Percentiles rank a stretch among this genome's conserved stretches.
phyloP scores from a whole-genome alignment of 2,797 vertebrate species.

The Miichthys miiuy region DNA sequence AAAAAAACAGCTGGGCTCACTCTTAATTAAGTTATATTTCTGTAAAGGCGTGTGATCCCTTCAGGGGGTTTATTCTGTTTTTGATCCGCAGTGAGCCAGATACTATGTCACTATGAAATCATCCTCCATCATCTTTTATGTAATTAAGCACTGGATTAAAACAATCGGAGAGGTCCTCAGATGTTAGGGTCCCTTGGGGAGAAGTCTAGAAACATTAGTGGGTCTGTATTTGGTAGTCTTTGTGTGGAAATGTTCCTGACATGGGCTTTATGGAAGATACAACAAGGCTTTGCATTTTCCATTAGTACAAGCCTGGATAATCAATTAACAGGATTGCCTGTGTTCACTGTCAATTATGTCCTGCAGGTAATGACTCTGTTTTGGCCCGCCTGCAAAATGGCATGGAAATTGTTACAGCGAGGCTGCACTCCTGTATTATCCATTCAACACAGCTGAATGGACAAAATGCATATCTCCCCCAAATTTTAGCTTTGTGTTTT shows the following conservation, averaged over 20 bases:
- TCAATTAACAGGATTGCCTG: constrained; percentile 77
- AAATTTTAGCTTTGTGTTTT: constrained; percentile 38
- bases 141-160: constrained; percentile 48
- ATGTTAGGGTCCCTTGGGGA: constrained; percentile 2
- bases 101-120: constrained; percentile 26
- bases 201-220: constrained; percentile 45
- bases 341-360: constrained; percentile 77
- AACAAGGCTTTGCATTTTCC: constrained; percentile 70
- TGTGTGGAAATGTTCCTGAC: constrained; percentile 51
- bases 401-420: constrained; percentile 56
- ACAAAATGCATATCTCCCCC: constrained; percentile 42
- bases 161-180: constrained; percentile 20
- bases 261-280: constrained; percentile 56
- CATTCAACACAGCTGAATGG: constrained; percentile 44
- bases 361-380: constrained; percentile 71
- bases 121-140: constrained; percentile 30
- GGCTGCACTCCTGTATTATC: constrained; percentile 39
- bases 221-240: constrained; percentile 32
- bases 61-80: constrained; percentile 28
- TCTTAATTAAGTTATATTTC: constrained; percentile 54
- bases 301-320: constrained; percentile 68
- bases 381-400: constrained; percentile 58
- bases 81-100: constrained; percentile 29
- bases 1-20: constrained; percentile 30
- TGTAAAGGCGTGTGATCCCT: constrained; percentile 8